Evolutionary conservation across 30 jellyfish, hydroid and myxozoan genomes (phyloP).

Genomic region (Cassiopea andromeda): DNA sequence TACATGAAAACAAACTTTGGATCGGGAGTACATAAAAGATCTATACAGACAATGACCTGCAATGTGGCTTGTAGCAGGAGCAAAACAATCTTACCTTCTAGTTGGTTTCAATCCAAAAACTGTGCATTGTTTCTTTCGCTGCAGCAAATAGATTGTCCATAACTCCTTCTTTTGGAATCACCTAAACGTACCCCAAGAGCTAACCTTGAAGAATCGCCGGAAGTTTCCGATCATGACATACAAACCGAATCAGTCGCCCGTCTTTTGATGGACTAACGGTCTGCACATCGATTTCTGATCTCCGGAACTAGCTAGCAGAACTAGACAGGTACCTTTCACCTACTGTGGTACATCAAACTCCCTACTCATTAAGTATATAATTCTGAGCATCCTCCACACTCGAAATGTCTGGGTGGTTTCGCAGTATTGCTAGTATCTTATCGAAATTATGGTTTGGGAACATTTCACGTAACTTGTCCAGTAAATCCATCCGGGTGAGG

Average conservation of each 20-base stretch:
- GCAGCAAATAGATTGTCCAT: background rate
- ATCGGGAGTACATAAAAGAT: background rate
- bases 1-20: background rate
- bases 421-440: slow-evolving; percentile 75
- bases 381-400: slow-evolving; percentile 87
- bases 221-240: background rate
- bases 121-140: background rate
- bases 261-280: background rate
- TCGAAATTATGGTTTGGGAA: slow-evolving; percentile 90
- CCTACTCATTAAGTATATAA: slow-evolving; percentile 66
- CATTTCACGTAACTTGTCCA: slow-evolving; percentile 82
- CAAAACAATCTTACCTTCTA: background rate
- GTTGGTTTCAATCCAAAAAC: background rate
- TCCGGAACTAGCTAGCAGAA: slow-evolving; percentile 4
- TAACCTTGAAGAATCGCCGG: background rate
- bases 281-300: background rate
- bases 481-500: slow-evolving; percentile 79
- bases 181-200: background rate
- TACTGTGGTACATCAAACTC: background rate
- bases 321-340: background rate
- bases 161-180: background rate
- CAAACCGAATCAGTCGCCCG: background rate
- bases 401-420: slow-evolving; percentile 90
- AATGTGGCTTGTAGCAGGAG: background rate
- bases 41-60: background rate